Evolutionary conservation across 2,113 vertebrate genomes (phyloP), one percentile per base, ranked within the genome.

Genomic region (Haemorhous mexicanus): DNA sequence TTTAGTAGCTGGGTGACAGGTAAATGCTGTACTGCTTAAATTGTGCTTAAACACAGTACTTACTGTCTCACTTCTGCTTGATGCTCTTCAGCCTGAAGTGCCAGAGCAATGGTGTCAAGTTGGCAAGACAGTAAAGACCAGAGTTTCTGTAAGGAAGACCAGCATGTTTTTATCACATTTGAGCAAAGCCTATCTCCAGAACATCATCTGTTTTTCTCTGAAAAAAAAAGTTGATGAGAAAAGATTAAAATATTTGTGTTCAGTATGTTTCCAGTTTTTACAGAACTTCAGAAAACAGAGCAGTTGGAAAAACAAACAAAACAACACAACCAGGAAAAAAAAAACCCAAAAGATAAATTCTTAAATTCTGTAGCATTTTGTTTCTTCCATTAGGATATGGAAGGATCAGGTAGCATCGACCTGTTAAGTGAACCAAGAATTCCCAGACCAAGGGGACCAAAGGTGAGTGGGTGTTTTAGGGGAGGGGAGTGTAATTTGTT

Each of bases 351-450:
- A 76, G 2, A 83, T 35, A 61, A 64, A 69, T 74, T 80, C 73
- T 87, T 84, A 74, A 95, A 56, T 76, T 84, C 28, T 91, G 21
- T 78, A 72, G 47, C 56, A 49, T n/a, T 93, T 89, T 95, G 85
- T 89, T 74, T 93, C 59, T 93, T 78, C 87, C 73, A 30, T 78
- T 49, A 99, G 99, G 99, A 99, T 82, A 93, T 97, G n/a, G 99
- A 99, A 96, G 98, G 98, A 56, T 99, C 99, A n/a, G 98, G 98
- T 32, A 91, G 53, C 50, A 56, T 89, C 66, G 58, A 68, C 53
- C 87, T 87, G 12, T 92, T 98, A 68, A 98, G 87, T 23, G 94
- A 90, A 43, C 61, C 92, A 15, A 88, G 88, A 92, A 69, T 89
- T 84, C 44, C 63, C 0, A 64, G 91, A 88, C 93, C 98, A 44